phyloP scores from a whole-genome alignment of 2,888 invertebrate genomes.

The Phragmatobia fuliginosa region DNA sequence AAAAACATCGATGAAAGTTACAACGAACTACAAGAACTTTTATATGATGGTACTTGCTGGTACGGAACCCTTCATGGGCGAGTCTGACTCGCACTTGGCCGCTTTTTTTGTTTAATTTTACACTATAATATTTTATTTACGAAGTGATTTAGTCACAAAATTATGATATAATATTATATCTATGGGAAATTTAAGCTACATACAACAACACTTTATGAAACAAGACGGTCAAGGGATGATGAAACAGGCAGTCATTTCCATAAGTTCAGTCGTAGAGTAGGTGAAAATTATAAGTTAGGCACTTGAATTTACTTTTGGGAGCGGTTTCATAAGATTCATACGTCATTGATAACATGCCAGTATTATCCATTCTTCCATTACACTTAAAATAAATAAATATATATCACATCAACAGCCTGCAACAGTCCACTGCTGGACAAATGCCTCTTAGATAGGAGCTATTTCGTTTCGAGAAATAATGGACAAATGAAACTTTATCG shows the following conservation, averaged over 20 bases:
- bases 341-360: background rate
- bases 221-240: background rate
- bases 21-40: too few species aligned
- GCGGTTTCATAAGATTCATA: background rate
- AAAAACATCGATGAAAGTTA: too few species aligned
- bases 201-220: background rate
- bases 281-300: background rate
- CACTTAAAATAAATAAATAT: too few species aligned
- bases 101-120: too few species aligned
- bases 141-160: background rate
- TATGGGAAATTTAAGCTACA: background rate
- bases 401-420: too few species aligned
- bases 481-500: too few species aligned
- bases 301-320: background rate
- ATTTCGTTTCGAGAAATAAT: too few species aligned
- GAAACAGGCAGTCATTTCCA: background rate
- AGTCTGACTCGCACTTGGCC: too few species aligned
- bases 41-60: too few species aligned
- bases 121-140: background rate
- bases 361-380: background rate
- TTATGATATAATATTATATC: background rate
- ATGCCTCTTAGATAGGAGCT: too few species aligned
- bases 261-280: background rate
- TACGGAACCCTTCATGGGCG: too few species aligned
- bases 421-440: too few species aligned